These are phyloP conservation scores for Nibea albiflora DNA, from an alignment of 2,113 vertebrate genomes.

Conservation along the genomic window DNA sequence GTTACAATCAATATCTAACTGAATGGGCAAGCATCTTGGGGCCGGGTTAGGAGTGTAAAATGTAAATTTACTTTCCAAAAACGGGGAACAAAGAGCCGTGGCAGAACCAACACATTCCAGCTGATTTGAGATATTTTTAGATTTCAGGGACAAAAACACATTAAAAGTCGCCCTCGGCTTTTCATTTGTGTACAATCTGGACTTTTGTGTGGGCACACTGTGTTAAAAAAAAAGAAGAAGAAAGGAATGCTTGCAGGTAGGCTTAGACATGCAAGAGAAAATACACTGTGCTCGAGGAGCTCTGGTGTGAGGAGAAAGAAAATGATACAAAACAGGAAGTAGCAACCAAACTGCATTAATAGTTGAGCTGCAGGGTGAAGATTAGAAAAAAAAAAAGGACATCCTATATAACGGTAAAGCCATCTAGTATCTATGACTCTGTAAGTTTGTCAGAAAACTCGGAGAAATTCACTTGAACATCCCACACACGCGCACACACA, in stretches of 20 bases:
- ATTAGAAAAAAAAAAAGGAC: constrained; percentile 11
- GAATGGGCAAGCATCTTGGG: constrained; percentile 8
- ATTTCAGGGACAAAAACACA: constrained; percentile 17
- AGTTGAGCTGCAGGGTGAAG: constrained; percentile 25
- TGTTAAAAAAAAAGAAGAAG: constrained; percentile 33
- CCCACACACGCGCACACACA: constrained; percentile 30
- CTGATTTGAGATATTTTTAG: constrained; percentile 39
- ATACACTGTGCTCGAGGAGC: constrained; percentile 45
- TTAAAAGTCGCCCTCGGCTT: constrained; percentile 29
- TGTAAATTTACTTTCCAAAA: constrained; percentile 41
- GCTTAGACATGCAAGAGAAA: constrained; percentile 55
- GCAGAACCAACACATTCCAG: constrained; percentile 36
- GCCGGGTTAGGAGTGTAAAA: constrained; percentile 6
- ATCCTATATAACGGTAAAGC: constrained; percentile 61
- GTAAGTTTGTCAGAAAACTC: constrained; percentile 48
- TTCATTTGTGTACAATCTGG: constrained; percentile 43
- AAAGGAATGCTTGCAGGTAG: constrained; percentile 73
- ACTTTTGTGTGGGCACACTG: constrained; percentile 38
- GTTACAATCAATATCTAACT: constrained; percentile 53
- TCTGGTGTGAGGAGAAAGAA: constrained; percentile 11
- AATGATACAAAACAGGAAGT: constrained; percentile 20
- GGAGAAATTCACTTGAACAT: constrained; percentile 38
- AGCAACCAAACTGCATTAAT: constrained; percentile 31
- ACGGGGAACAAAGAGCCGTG: constrained; percentile 9
- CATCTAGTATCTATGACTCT: constrained; percentile 49